Conservation (phyloP, 2,888 invertebrate genomes). For the Cerastis leucographa region DNA sequence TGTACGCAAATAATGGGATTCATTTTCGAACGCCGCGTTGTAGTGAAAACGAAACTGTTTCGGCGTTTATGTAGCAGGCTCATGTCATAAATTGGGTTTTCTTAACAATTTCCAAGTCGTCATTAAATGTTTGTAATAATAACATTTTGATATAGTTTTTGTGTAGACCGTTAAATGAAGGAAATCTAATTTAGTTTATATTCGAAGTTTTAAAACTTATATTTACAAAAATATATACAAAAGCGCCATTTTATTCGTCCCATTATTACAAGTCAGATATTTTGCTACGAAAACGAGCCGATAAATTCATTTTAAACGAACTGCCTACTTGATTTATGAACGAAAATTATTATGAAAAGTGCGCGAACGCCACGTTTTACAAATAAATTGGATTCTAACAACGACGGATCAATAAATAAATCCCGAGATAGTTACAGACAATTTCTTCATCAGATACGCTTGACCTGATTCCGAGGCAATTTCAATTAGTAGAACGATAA, state of each 20-base stretch:
- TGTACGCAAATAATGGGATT: conserved; percentile 61
- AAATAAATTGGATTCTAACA: conserved; percentile 48
- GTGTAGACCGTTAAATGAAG: conserved; percentile 10
- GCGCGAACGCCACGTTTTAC: conserved; percentile 32
- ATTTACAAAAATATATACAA: conserved; percentile 17
- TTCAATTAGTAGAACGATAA: conserved; percentile 57
- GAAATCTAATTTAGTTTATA: conserved; percentile 34
- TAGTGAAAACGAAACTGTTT: conserved; percentile 51
- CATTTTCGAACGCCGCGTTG: conserved; percentile 51
- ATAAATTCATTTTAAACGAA: conserved; percentile 38
- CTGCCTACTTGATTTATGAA: conserved; percentile 27
- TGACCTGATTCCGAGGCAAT: conserved; percentile 52
- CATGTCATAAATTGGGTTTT: conserved; percentile 26
- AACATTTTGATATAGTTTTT: not conserved
- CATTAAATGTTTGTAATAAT: conserved; percentile 5
- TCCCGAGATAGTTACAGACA: conserved; percentile 32
- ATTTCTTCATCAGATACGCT: conserved; percentile 52
- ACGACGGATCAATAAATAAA: conserved; percentile 57
- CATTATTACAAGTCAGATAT: conserved; percentile 28
- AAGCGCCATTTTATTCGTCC: not conserved
- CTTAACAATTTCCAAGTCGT: conserved; percentile 1
- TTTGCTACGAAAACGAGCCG: conserved; percentile 31
- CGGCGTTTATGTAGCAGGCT: conserved; percentile 23
- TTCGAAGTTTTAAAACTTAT: not conserved
- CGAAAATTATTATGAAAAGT: conserved; percentile 35